These are phyloP conservation scores for Ennomos fuscantarius DNA, from an alignment of 2,888 invertebrate species.

Conservation along the genomic window DNA sequence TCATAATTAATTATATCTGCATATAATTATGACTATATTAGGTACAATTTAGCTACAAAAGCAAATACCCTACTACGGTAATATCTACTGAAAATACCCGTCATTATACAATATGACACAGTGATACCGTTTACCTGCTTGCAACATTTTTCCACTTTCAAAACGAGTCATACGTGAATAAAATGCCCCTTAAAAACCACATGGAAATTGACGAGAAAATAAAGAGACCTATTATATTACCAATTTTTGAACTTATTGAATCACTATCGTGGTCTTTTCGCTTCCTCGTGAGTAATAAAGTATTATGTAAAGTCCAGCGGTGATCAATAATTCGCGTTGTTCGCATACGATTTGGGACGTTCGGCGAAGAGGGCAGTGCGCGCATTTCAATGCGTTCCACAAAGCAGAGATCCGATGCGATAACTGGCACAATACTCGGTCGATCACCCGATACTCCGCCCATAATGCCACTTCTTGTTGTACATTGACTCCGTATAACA, in stretches of 20 bases:
- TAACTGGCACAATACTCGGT: conserved; percentile 75
- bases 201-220: conserved; percentile 1
- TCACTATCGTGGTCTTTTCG: conserved; percentile 19
- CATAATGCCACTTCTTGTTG: conserved; percentile 35
- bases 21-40: no score
- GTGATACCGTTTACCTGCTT: no score
- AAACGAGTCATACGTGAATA: conserved; percentile 2
- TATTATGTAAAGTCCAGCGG: conserved; percentile 59
- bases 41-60: no score
- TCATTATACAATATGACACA: no score
- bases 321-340: conserved; percentile 63
- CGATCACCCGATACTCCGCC: conserved; percentile 65
- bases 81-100: no score
- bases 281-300: conserved; percentile 53
- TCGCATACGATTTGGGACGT: conserved; percentile 74
- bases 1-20: no score
- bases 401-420: conserved; percentile 79
- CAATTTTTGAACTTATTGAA: conserved; percentile 1
- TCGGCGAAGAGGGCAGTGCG: conserved; percentile 65
- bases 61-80: no score
- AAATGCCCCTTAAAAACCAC: conserved; percentile 8
- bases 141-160: no score
- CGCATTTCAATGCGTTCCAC: conserved; percentile 74
- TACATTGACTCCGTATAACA: conserved; percentile 31
- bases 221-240: background rate